phyloP scores from a whole-genome alignment of 2,888 invertebrate species.

The Nemotelus nigrinus region DNA sequence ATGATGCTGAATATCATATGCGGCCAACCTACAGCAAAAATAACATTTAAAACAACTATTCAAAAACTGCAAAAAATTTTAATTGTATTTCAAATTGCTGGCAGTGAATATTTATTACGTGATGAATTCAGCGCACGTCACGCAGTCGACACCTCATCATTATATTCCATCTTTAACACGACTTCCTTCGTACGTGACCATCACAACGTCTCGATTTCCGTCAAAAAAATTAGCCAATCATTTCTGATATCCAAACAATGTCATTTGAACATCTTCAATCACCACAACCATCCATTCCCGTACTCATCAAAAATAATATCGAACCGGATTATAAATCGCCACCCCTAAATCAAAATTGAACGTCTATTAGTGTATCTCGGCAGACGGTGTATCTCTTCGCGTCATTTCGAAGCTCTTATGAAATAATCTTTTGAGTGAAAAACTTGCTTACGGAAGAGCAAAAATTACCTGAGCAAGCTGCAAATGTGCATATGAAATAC shows the following conservation, averaged over 20 bases:
- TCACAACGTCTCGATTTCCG: neutral
- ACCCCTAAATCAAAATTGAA: conserved; percentile 24
- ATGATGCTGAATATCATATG: too few relatives aligned
- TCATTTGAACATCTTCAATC: conserved; percentile 23
- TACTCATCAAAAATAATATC: conserved; percentile 33
- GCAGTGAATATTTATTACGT: too few relatives aligned
- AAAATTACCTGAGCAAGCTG: conserved; percentile 18
- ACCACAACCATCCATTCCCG: conserved; percentile 21
- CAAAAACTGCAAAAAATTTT: too few relatives aligned
- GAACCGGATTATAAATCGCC: conserved; percentile 41
- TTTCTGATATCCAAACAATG: neutral
- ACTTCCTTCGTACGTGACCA: neutral
- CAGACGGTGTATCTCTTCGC: neutral
- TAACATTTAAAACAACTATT: too few relatives aligned
- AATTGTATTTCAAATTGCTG: too few relatives aligned
- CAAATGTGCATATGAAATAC: neutral
- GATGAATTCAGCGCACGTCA: too few relatives aligned
- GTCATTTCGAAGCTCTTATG: conserved; percentile 8
- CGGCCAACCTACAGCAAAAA: too few relatives aligned
- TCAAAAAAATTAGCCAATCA: neutral
- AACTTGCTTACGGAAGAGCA: conserved; percentile 27
- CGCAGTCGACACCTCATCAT: too few relatives aligned
- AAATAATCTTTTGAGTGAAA: neutral
- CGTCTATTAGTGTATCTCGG: neutral
- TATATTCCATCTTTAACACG: too few relatives aligned